Evolutionary conservation across 2,888 invertebrate genomes (phyloP), one percentile per base, ranked within the genome.

Genomic region (Lasioglossum pauxillum): DNA sequence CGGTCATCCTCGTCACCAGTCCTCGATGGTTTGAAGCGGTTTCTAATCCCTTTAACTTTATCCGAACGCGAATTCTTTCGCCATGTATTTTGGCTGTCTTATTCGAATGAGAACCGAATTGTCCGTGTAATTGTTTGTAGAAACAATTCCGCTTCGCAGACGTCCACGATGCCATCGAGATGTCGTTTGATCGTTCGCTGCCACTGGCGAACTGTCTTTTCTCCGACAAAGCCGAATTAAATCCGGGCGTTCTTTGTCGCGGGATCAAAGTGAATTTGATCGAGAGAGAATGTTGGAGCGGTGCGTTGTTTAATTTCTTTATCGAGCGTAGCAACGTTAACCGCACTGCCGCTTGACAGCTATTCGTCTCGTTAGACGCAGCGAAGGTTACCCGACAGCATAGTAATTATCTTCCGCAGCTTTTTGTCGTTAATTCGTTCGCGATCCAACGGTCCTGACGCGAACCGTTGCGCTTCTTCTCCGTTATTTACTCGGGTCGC

Each of bases 361-460:
- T 77, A 41, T 31, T 41, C n/a, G 74, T 82, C 80, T 57, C 49
- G 69, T 69, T 76, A 53, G 57, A 67, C 57, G 44, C 64, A 46
- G 27, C 12, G 81, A 80, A 84, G 78, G 76, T 78, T 86, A 82
- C 67, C 69, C 64, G 41, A 57, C 57, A 16, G 72, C 53, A 38
- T 88, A 85, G 85, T 85, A 85, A 88, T 88, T 83, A 82, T 78
- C 75, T 73, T 67, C n/a, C 14, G 41, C 67, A 67, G 75, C 64
- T 83, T 83, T 85, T 80, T 46, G 75, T 87, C 72, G 53, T 81
- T 67, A 72, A 44, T 79, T 83, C 74, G 64, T 49, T 67, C 49
- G 69, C 38, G 49, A 82, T 75, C 35, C 79, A 83, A 87, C 81
- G 81, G 83, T 79, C 23, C 19, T 27, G 10, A 38, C 49, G 14